Conservation (phyloP, 2,888 invertebrate species). For the Gasteruption jaculator region DNA sequence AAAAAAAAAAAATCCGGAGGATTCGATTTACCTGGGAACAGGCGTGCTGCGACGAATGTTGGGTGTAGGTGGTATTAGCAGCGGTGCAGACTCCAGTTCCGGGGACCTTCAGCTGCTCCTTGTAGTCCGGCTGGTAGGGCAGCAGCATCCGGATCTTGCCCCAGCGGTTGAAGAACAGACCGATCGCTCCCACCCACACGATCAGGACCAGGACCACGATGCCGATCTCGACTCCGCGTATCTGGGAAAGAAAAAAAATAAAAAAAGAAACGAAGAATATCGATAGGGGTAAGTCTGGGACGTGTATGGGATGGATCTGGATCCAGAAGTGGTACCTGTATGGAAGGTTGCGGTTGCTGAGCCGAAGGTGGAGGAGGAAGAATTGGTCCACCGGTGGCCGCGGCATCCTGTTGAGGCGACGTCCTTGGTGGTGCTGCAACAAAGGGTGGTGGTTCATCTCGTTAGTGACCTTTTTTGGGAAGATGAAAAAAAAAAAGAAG, state of each 20-base stretch:
- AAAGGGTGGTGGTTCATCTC: slow-evolving; percentile 13
- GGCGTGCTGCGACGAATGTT: slow-evolving; percentile 57
- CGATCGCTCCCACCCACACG: slow-evolving; percentile 85
- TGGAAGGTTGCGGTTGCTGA: slow-evolving; percentile 43
- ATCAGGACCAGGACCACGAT: slow-evolving; percentile 81
- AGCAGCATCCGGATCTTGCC: slow-evolving; percentile 90
- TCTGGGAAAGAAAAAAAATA: slow-evolving; percentile 63
- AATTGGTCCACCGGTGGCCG: slow-evolving; percentile 51
- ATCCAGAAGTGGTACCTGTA: no score
- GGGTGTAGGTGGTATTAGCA: slow-evolving; percentile 57
- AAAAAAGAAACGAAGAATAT: no score
- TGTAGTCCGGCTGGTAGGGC: slow-evolving; percentile 89
- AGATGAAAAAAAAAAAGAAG: neutral
- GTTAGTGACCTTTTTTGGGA: neutral
- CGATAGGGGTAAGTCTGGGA: no score
- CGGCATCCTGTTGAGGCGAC: slow-evolving; percentile 72
- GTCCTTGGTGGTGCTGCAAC: slow-evolving; percentile 72
- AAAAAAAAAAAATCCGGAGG: neutral
- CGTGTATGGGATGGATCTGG: neutral
- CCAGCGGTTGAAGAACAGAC: slow-evolving; percentile 90
- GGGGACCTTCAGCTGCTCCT: slow-evolving; percentile 80
- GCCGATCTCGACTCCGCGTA: slow-evolving; percentile 86
- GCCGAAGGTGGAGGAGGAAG: slow-evolving; percentile 50
- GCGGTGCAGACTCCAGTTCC: slow-evolving; percentile 68
- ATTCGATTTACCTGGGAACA: slow-evolving; percentile 58